phyloP scores from a whole-genome alignment of 2,113 vertebrate genomes.

The Cottus gobio region DNA sequence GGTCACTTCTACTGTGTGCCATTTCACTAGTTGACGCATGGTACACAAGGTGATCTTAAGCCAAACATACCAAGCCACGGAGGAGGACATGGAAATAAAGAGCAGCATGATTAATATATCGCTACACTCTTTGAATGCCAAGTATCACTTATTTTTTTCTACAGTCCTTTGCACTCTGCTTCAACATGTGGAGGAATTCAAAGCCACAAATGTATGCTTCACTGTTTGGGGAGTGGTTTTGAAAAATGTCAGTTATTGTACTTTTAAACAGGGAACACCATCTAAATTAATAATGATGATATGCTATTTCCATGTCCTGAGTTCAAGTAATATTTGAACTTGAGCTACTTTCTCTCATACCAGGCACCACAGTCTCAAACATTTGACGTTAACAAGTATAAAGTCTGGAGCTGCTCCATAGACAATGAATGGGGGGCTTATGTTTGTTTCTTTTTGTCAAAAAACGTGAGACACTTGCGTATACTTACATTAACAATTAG shows the following conservation, averaged over 20 bases:
- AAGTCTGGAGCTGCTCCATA: not conserved
- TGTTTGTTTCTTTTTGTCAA: not conserved
- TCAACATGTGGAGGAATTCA: no score
- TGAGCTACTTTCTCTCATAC: not conserved
- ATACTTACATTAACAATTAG: not conserved
- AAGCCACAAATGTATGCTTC: not conserved
- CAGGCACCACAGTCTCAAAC: not conserved
- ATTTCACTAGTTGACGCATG: not conserved
- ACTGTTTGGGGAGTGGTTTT: not conserved
- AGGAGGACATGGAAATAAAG: not conserved
- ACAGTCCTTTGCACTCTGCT: no score
- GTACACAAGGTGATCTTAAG: not conserved
- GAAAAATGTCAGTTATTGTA: not conserved
- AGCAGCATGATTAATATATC: not conserved
- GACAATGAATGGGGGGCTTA: not conserved
- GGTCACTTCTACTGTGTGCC: not conserved
- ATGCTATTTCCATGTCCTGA: not conserved
- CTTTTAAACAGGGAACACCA: not conserved
- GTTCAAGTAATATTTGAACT: not conserved
- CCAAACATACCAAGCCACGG: not conserved
- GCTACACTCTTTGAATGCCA: not conserved
- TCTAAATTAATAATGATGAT: not conserved
- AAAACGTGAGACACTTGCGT: no score
- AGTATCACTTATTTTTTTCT: no score
- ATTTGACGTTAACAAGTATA: not conserved